Evolutionary conservation across 1,140 invertebrate species (phyloP).

Genomic region (Drosophila erecta): DNA sequence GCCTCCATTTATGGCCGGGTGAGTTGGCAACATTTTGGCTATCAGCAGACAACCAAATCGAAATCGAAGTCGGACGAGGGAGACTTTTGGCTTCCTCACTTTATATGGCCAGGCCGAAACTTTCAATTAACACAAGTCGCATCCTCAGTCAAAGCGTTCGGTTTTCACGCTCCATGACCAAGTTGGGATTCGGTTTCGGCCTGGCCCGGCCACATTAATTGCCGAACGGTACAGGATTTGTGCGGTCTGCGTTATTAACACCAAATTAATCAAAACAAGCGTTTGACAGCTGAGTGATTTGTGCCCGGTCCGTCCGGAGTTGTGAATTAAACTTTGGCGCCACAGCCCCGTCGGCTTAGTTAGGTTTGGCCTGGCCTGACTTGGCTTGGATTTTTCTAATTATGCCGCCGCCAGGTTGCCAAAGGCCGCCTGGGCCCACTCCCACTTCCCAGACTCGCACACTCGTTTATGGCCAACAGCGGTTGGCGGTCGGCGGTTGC

Average conservation of each 20-base stretch:
- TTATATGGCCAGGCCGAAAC: constrained; percentile 73
- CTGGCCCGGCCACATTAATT: constrained; percentile 59
- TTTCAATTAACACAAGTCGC: constrained; percentile 80
- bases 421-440: constrained; percentile 45
- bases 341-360: constrained; percentile 30
- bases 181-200: constrained; percentile 39
- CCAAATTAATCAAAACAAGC: constrained; percentile 78
- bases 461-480: constrained; percentile 51
- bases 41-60: constrained; percentile 70
- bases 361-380: constrained; percentile 1
- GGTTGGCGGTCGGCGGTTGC: constrained; percentile 7
- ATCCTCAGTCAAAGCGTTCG: constrained; percentile 61
- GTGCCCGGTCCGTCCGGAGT: constrained; percentile 43
- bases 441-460: constrained; percentile 62
- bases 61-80: constrained; percentile 56
- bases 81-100: constrained; percentile 60
- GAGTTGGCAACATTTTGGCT: constrained; percentile 68
- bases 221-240: constrained; percentile 66
- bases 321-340: constrained; percentile 65
- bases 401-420: constrained; percentile 9
- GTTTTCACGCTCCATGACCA: constrained; percentile 75
- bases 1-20: constrained; percentile 65
- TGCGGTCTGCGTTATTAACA: constrained; percentile 67
- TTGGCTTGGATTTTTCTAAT: constrained; percentile 26
- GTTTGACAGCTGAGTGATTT: constrained; percentile 80